phyloP scores from a whole-genome alignment of 2,113 vertebrate species.

The Gorsachius goisagi region DNA sequence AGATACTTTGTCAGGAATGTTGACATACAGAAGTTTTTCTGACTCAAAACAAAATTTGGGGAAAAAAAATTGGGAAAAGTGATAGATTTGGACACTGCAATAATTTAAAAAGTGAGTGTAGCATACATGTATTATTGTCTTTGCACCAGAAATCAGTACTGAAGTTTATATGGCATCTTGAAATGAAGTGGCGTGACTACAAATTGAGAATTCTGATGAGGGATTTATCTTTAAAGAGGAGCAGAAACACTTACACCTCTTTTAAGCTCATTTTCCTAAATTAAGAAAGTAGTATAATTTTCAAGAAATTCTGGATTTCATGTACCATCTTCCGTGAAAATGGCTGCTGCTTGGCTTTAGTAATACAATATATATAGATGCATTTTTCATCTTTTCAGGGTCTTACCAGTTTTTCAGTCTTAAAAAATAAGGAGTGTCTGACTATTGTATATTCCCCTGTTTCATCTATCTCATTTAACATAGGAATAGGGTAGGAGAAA shows the following conservation, averaged over 20 bases:
- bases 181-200: neutral
- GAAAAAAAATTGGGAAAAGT: neutral
- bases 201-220: neutral
- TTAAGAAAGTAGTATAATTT: neutral
- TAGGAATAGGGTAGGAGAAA: neutral
- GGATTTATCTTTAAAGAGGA: neutral
- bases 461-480: neutral
- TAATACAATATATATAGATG: neutral
- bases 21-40: neutral
- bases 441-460: neutral
- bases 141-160: neutral
- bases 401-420: neutral
- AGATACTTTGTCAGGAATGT: neutral
- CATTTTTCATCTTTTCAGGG: neutral
- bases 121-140: neutral
- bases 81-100: neutral
- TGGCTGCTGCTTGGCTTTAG: neutral
- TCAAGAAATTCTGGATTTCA: neutral
- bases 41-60: neutral
- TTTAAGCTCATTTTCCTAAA: neutral
- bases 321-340: neutral
- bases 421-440: neutral
- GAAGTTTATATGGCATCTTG: neutral
- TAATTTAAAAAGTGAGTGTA: neutral
- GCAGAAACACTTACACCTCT: neutral